These are phyloP conservation scores for Temnothorax nylanderi DNA, from an alignment of 1,140 invertebrate species.

Conservation along the genomic window DNA sequence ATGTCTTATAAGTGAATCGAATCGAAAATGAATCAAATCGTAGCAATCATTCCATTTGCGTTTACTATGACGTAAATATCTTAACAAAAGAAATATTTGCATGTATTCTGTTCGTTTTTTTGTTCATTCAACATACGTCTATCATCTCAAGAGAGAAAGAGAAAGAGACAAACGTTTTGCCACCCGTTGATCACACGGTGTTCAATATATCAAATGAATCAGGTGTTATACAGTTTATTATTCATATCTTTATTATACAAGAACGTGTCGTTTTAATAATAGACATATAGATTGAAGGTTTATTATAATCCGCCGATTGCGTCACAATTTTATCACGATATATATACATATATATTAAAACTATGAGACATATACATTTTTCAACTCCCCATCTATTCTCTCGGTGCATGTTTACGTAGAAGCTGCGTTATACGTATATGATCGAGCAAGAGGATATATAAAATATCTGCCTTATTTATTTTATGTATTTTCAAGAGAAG, in stretches of 20 bases:
- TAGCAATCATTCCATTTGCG: not conserved
- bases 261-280: conserved; percentile 20
- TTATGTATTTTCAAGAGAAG: not conserved
- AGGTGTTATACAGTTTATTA: conserved; percentile 28
- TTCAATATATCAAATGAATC: conserved; percentile 27
- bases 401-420: not conserved
- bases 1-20: not conserved
- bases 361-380: conserved; percentile 1
- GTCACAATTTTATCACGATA: not conserved
- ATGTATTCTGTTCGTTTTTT: not conserved
- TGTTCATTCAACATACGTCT: not conserved
- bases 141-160: not conserved
- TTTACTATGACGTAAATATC: not conserved
- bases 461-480: not conserved
- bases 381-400: not conserved
- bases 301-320: not conserved
- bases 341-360: not conserved
- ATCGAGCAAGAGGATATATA: not conserved
- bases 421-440: not conserved
- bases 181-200: not conserved
- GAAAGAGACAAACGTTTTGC: not conserved
- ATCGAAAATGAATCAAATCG: not conserved
- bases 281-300: not conserved
- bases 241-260: conserved; percentile 41
- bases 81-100: not conserved